Evolutionary conservation across 2,888 invertebrate species (phyloP).

Genomic region (Drosophila paramelanica): DNA sequence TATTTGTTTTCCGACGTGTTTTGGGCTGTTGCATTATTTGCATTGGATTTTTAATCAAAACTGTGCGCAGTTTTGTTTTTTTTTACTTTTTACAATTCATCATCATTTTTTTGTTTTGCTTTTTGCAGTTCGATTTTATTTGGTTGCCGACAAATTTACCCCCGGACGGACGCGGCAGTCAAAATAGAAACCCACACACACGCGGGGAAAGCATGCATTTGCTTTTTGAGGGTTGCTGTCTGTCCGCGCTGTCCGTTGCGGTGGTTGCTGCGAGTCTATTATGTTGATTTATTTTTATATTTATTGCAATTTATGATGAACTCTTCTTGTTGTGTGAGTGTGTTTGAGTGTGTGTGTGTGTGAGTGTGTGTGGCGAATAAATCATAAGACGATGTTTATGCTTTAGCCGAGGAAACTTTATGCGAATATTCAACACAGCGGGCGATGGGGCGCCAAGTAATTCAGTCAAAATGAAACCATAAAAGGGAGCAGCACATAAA

Average conservation of each 20-base stretch:
- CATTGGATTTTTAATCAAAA: constrained; percentile 76
- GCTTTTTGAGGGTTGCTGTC: constrained; percentile 57
- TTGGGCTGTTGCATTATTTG: constrained; percentile 62
- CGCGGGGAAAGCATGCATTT: constrained; percentile 11
- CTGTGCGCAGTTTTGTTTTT: constrained; percentile 29
- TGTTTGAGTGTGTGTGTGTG: constrained; percentile 10
- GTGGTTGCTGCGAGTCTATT: constrained; percentile 75
- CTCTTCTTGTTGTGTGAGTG: constrained; percentile 3
- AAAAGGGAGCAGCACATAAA: constrained; percentile 15
- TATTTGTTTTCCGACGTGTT: constrained; percentile 2
- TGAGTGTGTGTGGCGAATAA: constrained; percentile 53
- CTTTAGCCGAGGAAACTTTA: constrained; percentile 32
- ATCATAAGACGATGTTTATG: constrained; percentile 58
- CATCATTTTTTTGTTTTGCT: constrained; percentile 23
- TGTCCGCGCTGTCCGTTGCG: constrained; percentile 24
- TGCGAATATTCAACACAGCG: constrained; percentile 40
- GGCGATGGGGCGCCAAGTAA: constrained; percentile 65
- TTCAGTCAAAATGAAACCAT: constrained; percentile 61
- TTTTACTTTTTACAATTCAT: constrained; percentile 29
- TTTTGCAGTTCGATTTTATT: constrained; percentile 30
- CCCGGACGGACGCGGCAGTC: background rate
- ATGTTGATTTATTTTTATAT: constrained; percentile 79
- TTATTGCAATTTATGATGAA: constrained; percentile 73
- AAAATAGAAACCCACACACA: constrained; percentile 19
- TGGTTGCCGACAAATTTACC: constrained; percentile 18